Conservation (phyloP, 2,113 vertebrate species). For the Myodes glareolus region DNA sequence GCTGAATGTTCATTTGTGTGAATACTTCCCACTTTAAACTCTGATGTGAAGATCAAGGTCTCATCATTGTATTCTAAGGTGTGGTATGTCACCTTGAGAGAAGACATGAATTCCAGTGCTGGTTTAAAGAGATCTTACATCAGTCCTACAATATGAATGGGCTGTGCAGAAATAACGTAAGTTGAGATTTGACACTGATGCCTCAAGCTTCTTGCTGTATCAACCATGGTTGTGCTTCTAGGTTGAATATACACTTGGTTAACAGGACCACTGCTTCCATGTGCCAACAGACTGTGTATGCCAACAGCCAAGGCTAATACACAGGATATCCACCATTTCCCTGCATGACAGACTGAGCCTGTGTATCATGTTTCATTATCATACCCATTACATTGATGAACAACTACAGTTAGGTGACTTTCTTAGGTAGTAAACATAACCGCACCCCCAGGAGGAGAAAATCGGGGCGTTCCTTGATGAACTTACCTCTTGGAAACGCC, state of each 20-base stretch:
- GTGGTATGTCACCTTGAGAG: background rate
- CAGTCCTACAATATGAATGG: background rate
- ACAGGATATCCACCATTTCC: background rate
- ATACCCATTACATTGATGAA: background rate
- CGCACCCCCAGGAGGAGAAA: background rate
- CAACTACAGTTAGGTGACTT: background rate
- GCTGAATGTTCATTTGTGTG: background rate
- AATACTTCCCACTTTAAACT: background rate
- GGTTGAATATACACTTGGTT: background rate
- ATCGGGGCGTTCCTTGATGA: background rate
- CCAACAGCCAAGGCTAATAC: background rate
- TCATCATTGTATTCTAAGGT: background rate
- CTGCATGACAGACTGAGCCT: too few species aligned
- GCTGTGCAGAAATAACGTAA: background rate
- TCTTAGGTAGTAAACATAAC: background rate
- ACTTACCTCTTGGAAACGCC: background rate
- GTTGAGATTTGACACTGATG: background rate
- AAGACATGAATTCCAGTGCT: background rate
- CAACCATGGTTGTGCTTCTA: background rate
- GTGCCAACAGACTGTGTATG: background rate
- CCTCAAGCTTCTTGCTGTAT: background rate
- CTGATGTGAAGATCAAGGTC: background rate
- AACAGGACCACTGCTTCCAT: background rate
- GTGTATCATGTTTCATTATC: background rate
- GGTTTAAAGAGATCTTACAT: background rate